Evolutionary conservation across 1,140 invertebrate genomes (phyloP).

Genomic region (Pygmarrhopalites habei): DNA sequence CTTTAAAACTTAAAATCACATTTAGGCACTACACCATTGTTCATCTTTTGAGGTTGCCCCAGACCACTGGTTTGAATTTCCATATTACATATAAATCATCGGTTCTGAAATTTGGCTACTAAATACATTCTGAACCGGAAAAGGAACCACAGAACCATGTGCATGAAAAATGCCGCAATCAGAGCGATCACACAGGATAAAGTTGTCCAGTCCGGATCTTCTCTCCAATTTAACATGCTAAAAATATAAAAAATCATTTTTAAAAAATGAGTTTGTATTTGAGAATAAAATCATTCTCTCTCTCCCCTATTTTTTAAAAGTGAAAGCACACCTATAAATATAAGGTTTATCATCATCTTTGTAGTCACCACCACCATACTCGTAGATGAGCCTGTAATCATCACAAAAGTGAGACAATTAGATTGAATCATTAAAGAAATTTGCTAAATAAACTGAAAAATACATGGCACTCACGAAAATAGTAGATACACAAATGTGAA

Average conservation of each 20-base stretch:
- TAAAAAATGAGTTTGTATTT: too few relatives aligned
- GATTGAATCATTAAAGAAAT: too few relatives aligned
- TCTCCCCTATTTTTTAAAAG: too few relatives aligned
- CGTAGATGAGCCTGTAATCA: conserved; percentile 2
- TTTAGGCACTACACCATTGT: too few relatives aligned
- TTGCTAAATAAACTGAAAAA: neutral
- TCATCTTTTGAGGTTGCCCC: too few relatives aligned
- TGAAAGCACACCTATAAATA: too few relatives aligned
- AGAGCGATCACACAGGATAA: neutral
- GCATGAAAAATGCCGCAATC: neutral
- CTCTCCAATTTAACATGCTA: neutral
- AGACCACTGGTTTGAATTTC: too few relatives aligned
- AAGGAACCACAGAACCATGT: neutral
- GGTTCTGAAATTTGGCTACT: neutral
- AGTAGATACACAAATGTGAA: neutral
- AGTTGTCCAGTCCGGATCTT: neutral
- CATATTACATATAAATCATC: too few relatives aligned
- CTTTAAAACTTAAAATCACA: too few relatives aligned
- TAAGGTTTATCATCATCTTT: neutral
- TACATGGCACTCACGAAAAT: conserved; percentile 7
- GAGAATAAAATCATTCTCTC: too few relatives aligned
- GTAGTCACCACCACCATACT: neutral
- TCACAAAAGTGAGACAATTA: neutral
- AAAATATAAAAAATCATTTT: too few relatives aligned
- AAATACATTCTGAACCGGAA: neutral